Percentiles rank a stretch among this genome's conserved stretches.
Conservation (phyloP, 2,113 vertebrate genomes). For the Sigmodon hispidus region DNA sequence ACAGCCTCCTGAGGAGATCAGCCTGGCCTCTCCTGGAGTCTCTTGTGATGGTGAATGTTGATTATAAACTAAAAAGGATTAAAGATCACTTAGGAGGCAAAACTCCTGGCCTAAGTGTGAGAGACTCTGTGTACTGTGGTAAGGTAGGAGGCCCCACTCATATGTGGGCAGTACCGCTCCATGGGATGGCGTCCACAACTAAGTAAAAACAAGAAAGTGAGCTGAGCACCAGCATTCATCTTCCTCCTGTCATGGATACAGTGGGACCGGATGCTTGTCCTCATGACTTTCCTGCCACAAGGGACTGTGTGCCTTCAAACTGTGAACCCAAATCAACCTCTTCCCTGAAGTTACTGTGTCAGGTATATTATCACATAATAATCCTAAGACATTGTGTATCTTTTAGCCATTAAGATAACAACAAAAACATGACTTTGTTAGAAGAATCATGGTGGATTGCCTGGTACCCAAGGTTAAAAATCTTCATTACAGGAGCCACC, state of each 20-base stretch:
- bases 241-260: not conserved
- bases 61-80: not conserved
- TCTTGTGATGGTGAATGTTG: not conserved
- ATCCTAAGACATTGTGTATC: no score
- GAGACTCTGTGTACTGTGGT: not conserved
- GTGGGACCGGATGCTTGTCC: not conserved
- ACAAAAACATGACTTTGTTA: not conserved
- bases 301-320: not conserved
- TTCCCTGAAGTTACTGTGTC: not conserved
- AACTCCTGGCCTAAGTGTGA: not conserved
- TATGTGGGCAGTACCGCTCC: not conserved
- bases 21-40: not conserved
- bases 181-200: no score
- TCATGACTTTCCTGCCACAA: not conserved
- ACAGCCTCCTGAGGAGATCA: conserved; percentile 28
- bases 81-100: not conserved
- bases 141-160: not conserved
- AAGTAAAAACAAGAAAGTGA: not conserved
- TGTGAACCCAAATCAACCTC: not conserved
- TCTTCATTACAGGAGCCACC: not conserved
- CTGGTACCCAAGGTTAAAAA: not conserved
- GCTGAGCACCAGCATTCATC: not conserved
- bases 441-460: not conserved
- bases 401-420: not conserved
- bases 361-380: not conserved